Conservation (phyloP, 2,888 invertebrate species). For the Phorcus lineatus region DNA sequence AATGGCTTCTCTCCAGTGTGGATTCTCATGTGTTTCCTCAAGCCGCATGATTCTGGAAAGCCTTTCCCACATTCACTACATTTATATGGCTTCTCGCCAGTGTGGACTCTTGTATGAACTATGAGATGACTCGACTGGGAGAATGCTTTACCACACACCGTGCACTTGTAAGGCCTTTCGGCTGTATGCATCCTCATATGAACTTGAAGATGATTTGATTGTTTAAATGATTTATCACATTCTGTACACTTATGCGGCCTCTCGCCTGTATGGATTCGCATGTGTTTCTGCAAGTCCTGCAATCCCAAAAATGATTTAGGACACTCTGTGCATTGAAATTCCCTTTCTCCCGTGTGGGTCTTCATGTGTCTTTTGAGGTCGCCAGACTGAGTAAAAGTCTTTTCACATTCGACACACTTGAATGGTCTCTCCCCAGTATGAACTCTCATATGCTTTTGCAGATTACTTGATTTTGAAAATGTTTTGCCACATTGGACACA, state of each 20-base stretch:
- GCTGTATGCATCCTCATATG: neutral
- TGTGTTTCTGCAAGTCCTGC: neutral
- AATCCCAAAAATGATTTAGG: neutral
- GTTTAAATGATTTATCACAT: neutral
- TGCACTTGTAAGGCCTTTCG: neutral
- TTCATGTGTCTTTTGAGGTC: neutral
- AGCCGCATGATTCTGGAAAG: neutral
- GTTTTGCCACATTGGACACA: neutral
- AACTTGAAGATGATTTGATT: neutral
- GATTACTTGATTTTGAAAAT: neutral
- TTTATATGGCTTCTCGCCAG: neutral
- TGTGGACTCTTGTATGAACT: neutral
- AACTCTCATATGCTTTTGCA: neutral
- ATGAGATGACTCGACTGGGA: neutral
- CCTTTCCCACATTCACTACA: neutral
- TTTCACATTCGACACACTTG: neutral
- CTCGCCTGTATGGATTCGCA: neutral
- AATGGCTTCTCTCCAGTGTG: neutral
- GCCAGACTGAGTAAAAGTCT: neutral
- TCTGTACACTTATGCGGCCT: neutral
- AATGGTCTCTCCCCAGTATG: neutral
- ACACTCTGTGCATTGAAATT: neutral
- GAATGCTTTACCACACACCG: neutral
- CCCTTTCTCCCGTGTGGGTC: neutral
- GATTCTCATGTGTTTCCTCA: neutral